Conservation (phyloP, 2,888 invertebrate species). For the Gastracanthus pulcherrimus region DNA sequence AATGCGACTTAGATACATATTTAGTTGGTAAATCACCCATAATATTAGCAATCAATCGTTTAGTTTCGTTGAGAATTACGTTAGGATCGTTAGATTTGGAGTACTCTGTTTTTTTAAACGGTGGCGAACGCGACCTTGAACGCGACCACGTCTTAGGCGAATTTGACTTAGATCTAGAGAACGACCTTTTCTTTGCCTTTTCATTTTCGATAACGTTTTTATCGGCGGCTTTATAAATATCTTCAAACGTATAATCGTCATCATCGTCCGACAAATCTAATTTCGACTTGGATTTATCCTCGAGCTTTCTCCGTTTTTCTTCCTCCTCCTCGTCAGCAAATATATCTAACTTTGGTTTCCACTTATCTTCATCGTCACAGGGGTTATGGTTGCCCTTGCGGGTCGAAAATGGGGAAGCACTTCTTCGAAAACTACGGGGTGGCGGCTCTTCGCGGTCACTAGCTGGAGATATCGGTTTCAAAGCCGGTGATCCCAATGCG, state of each 20-base stretch:
- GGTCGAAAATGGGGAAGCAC: slow-evolving; percentile 79
- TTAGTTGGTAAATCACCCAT: slow-evolving; percentile 80
- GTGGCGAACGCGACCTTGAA: slow-evolving; percentile 69
- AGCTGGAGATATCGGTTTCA: slow-evolving; percentile 40
- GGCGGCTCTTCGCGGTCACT: slow-evolving; percentile 23
- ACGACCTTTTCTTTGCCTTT: slow-evolving; percentile 80
- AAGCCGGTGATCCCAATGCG: slow-evolving; percentile 48
- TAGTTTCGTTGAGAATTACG: slow-evolving; percentile 80
- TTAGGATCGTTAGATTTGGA: slow-evolving; percentile 72
- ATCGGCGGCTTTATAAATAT: slow-evolving; percentile 88
- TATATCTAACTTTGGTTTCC: slow-evolving; percentile 75
- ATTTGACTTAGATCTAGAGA: slow-evolving; percentile 66
- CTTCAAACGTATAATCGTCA: slow-evolving; percentile 91
- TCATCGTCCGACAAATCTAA: slow-evolving; percentile 85
- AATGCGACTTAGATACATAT: slow-evolving; percentile 70
- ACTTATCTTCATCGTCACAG: slow-evolving; percentile 71
- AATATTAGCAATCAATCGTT: slow-evolving; percentile 82
- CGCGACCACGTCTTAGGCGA: slow-evolving; percentile 70
- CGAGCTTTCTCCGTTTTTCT: slow-evolving; percentile 63
- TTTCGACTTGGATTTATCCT: slow-evolving; percentile 74
- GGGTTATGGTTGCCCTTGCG: slow-evolving; percentile 78
- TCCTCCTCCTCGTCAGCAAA: slow-evolving; percentile 75
- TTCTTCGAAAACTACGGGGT: slow-evolving; percentile 61
- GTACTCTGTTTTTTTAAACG: slow-evolving; percentile 66
- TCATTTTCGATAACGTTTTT: slow-evolving; percentile 85